A percentile compares a stretch with the other conserved stretches of the same genome.
phyloP scores from a whole-genome alignment of 37 sponge, comb jelly and placozoan genomes.

The Oscarella lobularis region DNA sequence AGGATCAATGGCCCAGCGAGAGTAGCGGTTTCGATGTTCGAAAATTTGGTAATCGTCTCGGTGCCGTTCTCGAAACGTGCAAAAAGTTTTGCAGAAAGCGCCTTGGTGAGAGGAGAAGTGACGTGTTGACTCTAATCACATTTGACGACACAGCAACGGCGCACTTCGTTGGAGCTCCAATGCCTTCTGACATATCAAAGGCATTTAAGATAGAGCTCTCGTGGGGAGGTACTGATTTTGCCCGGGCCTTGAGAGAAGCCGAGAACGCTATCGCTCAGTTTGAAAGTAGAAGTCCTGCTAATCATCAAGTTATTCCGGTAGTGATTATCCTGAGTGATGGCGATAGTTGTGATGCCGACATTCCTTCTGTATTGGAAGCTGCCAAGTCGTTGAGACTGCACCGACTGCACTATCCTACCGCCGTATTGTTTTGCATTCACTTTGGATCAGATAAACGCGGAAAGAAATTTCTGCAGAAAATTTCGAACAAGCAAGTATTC shows the following conservation, averaged over 20 bases:
- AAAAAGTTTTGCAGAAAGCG: neutral
- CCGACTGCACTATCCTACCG: neutral
- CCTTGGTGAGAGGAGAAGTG: too few relatives aligned
- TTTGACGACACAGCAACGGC: too few relatives aligned
- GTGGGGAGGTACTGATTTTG: neutral
- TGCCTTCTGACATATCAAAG: too few relatives aligned
- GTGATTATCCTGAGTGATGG: neutral
- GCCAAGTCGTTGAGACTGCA: neutral
- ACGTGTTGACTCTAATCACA: too few relatives aligned
- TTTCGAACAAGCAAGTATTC: too few relatives aligned
- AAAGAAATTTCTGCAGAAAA: neutral
- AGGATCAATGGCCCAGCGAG: neutral
- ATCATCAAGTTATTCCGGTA: neutral
- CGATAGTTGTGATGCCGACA: neutral
- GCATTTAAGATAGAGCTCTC: too few relatives aligned
- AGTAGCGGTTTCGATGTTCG: neutral
- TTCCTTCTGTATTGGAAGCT: too few relatives aligned
- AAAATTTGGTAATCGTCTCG: neutral
- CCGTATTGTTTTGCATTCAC: neutral
- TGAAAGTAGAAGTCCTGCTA: neutral
- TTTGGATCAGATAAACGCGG: neutral
- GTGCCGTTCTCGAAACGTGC: slow-evolving; percentile 3
- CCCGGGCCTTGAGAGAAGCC: neutral
- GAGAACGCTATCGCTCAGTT: neutral
- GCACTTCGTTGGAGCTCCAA: neutral